Percentiles rank a stretch among this genome's conserved stretches.
Conservation (phyloP, 2,888 invertebrate genomes). For the Himalopsyche tibetana region DNA sequence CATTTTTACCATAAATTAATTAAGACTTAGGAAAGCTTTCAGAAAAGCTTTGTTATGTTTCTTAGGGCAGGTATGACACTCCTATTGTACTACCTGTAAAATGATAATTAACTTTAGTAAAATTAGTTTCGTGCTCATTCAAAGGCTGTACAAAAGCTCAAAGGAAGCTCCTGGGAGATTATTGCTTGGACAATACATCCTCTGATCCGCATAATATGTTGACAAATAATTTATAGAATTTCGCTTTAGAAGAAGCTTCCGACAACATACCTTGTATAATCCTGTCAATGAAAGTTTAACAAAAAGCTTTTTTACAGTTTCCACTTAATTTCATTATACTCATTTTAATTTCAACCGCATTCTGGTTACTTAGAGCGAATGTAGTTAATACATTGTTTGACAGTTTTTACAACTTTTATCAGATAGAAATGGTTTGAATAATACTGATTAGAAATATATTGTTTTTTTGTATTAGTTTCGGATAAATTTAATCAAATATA, state of each 20-base stretch:
- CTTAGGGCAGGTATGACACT: not conserved
- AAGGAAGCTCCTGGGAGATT: constrained; percentile 4
- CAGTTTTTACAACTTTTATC: too few relatives aligned
- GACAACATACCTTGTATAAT: not conserved
- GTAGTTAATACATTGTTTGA: too few relatives aligned
- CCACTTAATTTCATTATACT: too few relatives aligned
- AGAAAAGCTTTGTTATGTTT: not conserved
- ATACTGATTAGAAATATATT: too few relatives aligned
- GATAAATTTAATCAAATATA: too few relatives aligned
- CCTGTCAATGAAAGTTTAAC: too few relatives aligned
- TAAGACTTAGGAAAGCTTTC: not conserved
- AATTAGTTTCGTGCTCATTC: constrained; percentile 21
- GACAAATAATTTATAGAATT: not conserved
- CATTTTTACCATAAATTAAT: not conserved
- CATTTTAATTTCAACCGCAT: too few relatives aligned
- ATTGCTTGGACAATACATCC: constrained; percentile 1
- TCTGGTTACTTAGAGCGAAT: too few relatives aligned
- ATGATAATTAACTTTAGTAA: constrained; percentile 1
- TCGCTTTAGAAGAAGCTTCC: not conserved
- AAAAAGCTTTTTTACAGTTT: too few relatives aligned
- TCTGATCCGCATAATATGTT: constrained; percentile 22
- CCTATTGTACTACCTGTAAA: not conserved
- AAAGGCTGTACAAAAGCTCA: constrained; percentile 20
- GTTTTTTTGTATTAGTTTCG: too few relatives aligned
- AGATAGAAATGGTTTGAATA: too few relatives aligned